phyloP scores from a whole-genome alignment of 2,888 invertebrate species.

The Luperina nickerlii region DNA sequence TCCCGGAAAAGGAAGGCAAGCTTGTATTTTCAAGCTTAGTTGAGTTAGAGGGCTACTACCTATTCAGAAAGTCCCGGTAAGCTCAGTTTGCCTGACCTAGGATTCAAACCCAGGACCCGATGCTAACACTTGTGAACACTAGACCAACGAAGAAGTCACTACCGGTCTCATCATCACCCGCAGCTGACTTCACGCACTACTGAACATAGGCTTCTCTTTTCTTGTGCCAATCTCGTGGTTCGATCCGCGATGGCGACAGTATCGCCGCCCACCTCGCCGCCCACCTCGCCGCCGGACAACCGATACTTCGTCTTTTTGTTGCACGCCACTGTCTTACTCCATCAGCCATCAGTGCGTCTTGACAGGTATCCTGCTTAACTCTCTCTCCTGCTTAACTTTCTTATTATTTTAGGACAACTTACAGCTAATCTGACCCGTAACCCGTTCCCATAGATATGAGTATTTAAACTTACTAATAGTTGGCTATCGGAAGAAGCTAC shows the following conservation, averaged over 20 bases:
- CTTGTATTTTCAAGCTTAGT: not conserved
- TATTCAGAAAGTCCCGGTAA: not conserved
- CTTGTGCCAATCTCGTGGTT: not conserved
- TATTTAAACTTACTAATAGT: not conserved
- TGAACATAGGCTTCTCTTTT: not conserved
- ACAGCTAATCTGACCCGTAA: too few species aligned
- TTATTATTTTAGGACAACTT: too few species aligned
- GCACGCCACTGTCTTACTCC: not conserved
- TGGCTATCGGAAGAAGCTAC: not conserved
- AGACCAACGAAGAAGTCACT: not conserved
- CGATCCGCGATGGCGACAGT: not conserved
- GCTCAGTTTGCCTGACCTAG: not conserved
- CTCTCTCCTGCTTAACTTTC: too few species aligned
- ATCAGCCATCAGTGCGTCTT: not conserved
- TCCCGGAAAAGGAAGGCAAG: not conserved
- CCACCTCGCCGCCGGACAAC: not conserved
- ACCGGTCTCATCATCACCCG: not conserved
- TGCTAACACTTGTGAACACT: not conserved
- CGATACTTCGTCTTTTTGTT: not conserved
- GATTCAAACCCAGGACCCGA: not conserved
- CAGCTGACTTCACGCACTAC: not conserved
- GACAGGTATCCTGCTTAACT: not conserved
- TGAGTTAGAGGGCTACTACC: not conserved
- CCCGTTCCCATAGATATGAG: not conserved
- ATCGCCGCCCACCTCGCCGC: not conserved